These are phyloP conservation scores for Drosophila neotestacea DNA, from an alignment of 2,888 invertebrate genomes.

Conservation along the genomic window DNA sequence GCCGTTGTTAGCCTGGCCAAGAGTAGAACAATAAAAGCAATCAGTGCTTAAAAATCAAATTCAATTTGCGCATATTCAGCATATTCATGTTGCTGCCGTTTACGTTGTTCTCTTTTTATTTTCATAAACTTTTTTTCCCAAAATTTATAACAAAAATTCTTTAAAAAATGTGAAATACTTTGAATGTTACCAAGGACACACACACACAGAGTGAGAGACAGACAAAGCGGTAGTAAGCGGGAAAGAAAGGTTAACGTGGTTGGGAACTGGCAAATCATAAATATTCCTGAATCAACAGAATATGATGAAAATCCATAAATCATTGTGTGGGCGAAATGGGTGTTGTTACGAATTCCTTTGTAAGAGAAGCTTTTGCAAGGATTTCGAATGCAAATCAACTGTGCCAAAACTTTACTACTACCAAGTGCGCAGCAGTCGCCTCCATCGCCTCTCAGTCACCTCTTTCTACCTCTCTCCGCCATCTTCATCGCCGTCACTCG, in stretches of 20 bases:
- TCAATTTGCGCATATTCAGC: constrained; percentile 80
- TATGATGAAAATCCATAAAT: constrained; percentile 84
- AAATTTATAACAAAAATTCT: constrained; percentile 66
- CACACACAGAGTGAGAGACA: constrained; percentile 2
- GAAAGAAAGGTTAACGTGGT: constrained; percentile 52
- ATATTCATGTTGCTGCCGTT: constrained; percentile 51
- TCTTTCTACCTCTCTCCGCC: not conserved
- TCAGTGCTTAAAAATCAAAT: constrained; percentile 80
- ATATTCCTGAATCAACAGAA: constrained; percentile 84
- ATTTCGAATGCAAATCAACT: constrained; percentile 81
- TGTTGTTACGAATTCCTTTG: constrained; percentile 6
- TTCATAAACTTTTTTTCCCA: constrained; percentile 51
- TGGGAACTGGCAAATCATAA: constrained; percentile 74
- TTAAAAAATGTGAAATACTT: constrained; percentile 39
- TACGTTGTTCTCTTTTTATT: constrained; percentile 44
- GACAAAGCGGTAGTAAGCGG: constrained; percentile 2
- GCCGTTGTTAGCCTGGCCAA: constrained; percentile 22
- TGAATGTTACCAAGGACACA: constrained; percentile 37
- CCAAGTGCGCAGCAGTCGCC: constrained; percentile 71
- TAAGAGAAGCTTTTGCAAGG: constrained; percentile 55
- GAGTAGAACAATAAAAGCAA: constrained; percentile 74
- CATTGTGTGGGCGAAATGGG: constrained; percentile 59
- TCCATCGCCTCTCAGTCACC: not conserved
- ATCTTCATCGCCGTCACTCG: constrained; percentile 44
- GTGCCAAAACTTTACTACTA: constrained; percentile 76